These are phyloP conservation scores for Tragulus kanchil DNA, from an alignment of 2,113 vertebrate species.

Conservation along the genomic window DNA sequence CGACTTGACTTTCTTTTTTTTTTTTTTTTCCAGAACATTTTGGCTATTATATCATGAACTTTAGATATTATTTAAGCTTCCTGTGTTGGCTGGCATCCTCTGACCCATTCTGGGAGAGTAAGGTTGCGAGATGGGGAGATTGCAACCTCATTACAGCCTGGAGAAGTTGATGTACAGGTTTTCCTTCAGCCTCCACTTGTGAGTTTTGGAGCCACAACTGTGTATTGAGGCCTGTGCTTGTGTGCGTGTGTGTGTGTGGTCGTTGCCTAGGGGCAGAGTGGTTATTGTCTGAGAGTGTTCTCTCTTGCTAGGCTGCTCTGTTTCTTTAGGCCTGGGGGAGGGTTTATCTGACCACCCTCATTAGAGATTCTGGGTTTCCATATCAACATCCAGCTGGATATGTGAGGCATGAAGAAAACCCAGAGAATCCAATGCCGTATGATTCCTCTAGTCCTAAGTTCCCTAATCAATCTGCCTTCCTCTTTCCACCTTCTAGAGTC, in stretches of 20 bases:
- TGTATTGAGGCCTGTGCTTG: too few species aligned
- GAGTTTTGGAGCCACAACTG: not conserved
- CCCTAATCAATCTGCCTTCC: not conserved
- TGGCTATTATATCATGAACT: not conserved
- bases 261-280: not conserved
- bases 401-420: not conserved
- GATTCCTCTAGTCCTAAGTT: rapidly evolving
- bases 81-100: not conserved
- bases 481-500: not conserved
- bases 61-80: not conserved
- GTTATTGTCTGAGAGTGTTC: not conserved
- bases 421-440: rapidly evolving
- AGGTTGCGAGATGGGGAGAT: not conserved
- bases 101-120: not conserved
- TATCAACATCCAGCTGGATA: not conserved
- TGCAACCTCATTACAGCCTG: not conserved
- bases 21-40: too few species aligned
- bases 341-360: not conserved
- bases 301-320: not conserved
- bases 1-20: too few species aligned
- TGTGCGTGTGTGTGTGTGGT: not conserved
- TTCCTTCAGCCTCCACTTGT: not conserved
- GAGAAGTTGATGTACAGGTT: too few species aligned
- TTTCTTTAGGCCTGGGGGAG: not conserved
- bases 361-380: not conserved